Conservation (phyloP, 2,888 invertebrate genomes). For the Cryptocheilus praepositus region DNA sequence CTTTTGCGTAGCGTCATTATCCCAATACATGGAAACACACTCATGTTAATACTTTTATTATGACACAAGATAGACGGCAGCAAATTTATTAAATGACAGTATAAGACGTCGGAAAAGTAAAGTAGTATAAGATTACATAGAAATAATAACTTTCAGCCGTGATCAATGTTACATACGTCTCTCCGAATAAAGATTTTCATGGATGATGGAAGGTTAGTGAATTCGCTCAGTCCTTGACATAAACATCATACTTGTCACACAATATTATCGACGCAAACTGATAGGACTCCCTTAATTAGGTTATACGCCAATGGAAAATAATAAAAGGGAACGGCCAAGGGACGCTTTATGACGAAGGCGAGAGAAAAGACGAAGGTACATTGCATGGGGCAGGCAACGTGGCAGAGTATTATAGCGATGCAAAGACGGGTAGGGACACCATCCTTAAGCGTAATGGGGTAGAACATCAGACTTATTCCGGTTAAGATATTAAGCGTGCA, state of each 20-base stretch:
- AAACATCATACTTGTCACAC: background rate
- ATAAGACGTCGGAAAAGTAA: too few species aligned
- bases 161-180: too few species aligned
- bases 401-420: slow-evolving; percentile 59
- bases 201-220: too few species aligned
- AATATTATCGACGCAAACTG: slow-evolving; percentile 15
- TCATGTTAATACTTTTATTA: too few species aligned
- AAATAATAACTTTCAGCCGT: too few species aligned
- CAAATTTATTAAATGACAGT: too few species aligned
- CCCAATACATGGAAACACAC: too few species aligned
- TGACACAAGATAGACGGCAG: too few species aligned
- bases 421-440: slow-evolving; percentile 59
- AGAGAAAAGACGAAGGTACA: slow-evolving; percentile 51
- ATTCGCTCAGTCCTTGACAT: background rate
- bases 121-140: too few species aligned
- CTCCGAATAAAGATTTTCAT: too few species aligned
- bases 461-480: slow-evolving; percentile 66
- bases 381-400: slow-evolving; percentile 49
- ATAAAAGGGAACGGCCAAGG: slow-evolving; percentile 62
- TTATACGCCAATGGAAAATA: slow-evolving; percentile 65
- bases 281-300: slow-evolving; percentile 53
- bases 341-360: slow-evolving; percentile 57
- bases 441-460: slow-evolving; percentile 66
- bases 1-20: background rate
- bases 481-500: slow-evolving; percentile 62